Conservation (phyloP, 2,888 invertebrate species). For the Rhamphomyia laevipes region DNA sequence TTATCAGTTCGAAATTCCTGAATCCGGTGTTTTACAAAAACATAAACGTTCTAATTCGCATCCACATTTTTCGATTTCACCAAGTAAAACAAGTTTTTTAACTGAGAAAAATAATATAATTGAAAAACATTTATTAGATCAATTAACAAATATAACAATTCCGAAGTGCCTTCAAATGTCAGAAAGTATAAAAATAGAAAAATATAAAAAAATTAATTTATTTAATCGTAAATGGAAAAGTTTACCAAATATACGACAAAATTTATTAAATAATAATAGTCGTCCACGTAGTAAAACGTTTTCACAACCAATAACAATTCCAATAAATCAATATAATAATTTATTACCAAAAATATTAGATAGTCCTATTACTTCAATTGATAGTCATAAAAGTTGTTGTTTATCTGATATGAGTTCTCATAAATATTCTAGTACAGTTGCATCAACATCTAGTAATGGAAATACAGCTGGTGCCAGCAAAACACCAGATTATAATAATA, state of each 20-base stretch:
- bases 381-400: background rate
- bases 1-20: slow-evolving; percentile 20
- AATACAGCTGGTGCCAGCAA: background rate
- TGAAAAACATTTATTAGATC: too few species aligned
- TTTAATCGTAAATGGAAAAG: slow-evolving; percentile 30
- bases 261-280: slow-evolving; percentile 16
- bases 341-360: background rate
- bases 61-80: slow-evolving; percentile 41
- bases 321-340: slow-evolving; percentile 25
- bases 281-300: slow-evolving; percentile 21
- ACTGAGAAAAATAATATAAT: slow-evolving; percentile 1
- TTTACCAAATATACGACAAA: slow-evolving; percentile 31
- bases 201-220: too few species aligned
- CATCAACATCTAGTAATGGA: background rate
- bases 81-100: slow-evolving; percentile 13
- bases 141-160: background rate
- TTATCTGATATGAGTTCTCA: background rate
- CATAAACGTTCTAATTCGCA: slow-evolving; percentile 43
- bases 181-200: background rate
- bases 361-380: background rate
- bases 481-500: too few species aligned
- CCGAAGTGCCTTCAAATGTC: background rate
- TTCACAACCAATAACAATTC: slow-evolving; percentile 29
- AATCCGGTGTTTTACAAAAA: slow-evolving; percentile 15
- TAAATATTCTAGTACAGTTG: background rate